These are phyloP conservation scores for Acomys russatus DNA, from an alignment of 2,797 vertebrate genomes.

Conservation along the genomic window DNA sequence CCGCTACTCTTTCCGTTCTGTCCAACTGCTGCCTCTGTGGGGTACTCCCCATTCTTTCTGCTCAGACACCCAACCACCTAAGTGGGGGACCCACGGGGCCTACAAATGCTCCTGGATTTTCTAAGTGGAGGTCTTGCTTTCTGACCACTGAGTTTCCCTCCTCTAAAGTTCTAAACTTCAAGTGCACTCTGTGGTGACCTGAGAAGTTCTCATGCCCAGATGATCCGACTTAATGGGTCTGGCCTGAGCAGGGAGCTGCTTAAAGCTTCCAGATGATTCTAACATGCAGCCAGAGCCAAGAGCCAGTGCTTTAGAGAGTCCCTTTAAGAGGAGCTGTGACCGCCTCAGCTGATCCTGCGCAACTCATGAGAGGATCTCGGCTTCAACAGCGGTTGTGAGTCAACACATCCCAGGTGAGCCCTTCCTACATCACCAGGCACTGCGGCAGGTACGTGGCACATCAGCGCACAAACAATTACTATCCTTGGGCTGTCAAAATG, in stretches of 20 bases:
- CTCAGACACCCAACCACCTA: neutral
- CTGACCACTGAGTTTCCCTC: conserved; percentile 2
- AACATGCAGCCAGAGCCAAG: neutral
- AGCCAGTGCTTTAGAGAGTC: conserved; percentile 30
- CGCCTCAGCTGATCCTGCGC: neutral
- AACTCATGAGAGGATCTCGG: neutral
- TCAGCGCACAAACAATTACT: neutral
- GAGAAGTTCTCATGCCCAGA: conserved; percentile 1
- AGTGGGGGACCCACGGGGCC: neutral
- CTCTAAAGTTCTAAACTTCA: no score
- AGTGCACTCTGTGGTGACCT: no score
- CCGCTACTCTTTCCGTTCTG: neutral
- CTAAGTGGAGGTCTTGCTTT: conserved; percentile 48
- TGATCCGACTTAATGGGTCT: conserved; percentile 45
- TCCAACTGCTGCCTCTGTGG: neutral
- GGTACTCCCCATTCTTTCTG: neutral
- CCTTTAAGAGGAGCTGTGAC: neutral
- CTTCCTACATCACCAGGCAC: neutral
- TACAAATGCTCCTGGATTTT: conserved; percentile 16
- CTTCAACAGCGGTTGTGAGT: neutral
- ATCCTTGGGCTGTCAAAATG: neutral
- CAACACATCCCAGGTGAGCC: neutral
- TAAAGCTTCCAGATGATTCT: conserved; percentile 39
- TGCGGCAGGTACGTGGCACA: neutral
- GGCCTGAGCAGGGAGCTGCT: neutral